Percentiles rank a stretch among this genome's conserved stretches.
phyloP scores from a whole-genome alignment of 2,888 invertebrate species.

The Drosophila putrida region DNA sequence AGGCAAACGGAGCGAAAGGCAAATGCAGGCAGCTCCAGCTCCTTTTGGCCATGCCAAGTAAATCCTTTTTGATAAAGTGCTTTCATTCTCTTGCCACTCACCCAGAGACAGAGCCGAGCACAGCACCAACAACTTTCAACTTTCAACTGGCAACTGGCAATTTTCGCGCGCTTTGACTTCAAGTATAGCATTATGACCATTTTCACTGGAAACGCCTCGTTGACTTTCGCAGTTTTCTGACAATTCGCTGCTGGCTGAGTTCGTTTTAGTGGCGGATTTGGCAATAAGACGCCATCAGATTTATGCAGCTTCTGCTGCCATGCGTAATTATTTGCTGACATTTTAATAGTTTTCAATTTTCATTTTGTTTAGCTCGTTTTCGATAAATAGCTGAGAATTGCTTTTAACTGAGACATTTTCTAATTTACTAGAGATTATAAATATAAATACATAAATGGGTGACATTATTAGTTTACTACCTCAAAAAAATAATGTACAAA shows the following conservation, averaged over 20 bases:
- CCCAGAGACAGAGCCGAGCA: constrained; percentile 19
- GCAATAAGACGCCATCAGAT: constrained; percentile 66
- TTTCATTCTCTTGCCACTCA: constrained; percentile 56
- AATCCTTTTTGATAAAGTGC: constrained; percentile 80
- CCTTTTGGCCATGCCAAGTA: constrained; percentile 47
- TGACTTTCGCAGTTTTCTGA: constrained; percentile 47
- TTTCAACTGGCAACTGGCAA: constrained; percentile 37
- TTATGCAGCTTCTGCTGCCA: constrained; percentile 63
- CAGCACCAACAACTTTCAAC: constrained; percentile 34
- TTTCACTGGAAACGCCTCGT: constrained; percentile 59
- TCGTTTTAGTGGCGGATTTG: constrained; percentile 73
- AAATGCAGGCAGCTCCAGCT: constrained; percentile 45
- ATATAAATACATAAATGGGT: neutral
- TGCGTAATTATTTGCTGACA: constrained; percentile 79
- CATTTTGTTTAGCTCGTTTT: constrained; percentile 16
- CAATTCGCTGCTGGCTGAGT: constrained; percentile 49
- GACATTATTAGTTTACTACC: neutral
- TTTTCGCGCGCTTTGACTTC: constrained; percentile 40
- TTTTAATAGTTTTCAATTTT: constrained; percentile 73
- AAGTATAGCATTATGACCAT: constrained; percentile 72
- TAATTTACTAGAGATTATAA: neutral
- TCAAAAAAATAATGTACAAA: neutral
- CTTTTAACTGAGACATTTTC: constrained; percentile 5
- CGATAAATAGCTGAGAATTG: constrained; percentile 9
- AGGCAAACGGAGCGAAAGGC: constrained; percentile 36